These are phyloP conservation scores for Ormyrus thymus DNA, from an alignment of 2,888 invertebrate species.

Conservation along the genomic window DNA sequence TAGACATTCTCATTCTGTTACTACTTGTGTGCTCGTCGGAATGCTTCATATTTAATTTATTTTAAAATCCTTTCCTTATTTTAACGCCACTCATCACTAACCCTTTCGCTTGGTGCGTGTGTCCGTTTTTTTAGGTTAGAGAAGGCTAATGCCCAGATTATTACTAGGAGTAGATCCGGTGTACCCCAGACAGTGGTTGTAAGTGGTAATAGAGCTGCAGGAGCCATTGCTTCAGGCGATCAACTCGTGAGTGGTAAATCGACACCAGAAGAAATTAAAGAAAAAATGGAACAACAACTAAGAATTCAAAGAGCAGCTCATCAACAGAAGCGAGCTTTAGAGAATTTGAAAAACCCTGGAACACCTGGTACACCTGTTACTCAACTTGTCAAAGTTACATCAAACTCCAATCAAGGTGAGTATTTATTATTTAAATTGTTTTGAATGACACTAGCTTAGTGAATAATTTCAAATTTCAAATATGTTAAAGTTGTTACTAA, in stretches of 20 bases:
- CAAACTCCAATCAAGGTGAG: constrained; percentile 78
- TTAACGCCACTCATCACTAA: constrained; percentile 70
- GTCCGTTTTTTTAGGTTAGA: constrained; percentile 78
- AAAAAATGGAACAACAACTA: constrained; percentile 93
- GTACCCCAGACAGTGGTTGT: constrained; percentile 77
- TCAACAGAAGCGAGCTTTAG: constrained; percentile 88
- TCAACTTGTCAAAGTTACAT: constrained; percentile 77
- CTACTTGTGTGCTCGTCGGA: no score
- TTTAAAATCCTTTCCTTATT: constrained; percentile 62
- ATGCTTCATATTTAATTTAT: no score
- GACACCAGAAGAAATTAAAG: constrained; percentile 86
- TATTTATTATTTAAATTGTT: background rate
- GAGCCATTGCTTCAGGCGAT: constrained; percentile 62
- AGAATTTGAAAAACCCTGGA: constrained; percentile 74
- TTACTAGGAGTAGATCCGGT: constrained; percentile 89
- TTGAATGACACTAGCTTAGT: constrained; percentile 11
- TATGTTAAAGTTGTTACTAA: constrained; percentile 80
- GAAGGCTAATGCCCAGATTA: constrained; percentile 84
- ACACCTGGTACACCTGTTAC: constrained; percentile 71
- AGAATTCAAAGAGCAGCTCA: constrained; percentile 91
- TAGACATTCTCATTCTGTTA: no score
- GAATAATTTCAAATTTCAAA: background rate
- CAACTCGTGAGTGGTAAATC: constrained; percentile 77
- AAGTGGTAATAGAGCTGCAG: constrained; percentile 68
- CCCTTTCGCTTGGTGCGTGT: constrained; percentile 70